A percentile compares a stretch with the other conserved stretches of the same genome.
These are phyloP conservation scores for Pseudolaguvia tuberculata DNA, from an alignment of 2,113 vertebrate species.

Conservation along the genomic window DNA sequence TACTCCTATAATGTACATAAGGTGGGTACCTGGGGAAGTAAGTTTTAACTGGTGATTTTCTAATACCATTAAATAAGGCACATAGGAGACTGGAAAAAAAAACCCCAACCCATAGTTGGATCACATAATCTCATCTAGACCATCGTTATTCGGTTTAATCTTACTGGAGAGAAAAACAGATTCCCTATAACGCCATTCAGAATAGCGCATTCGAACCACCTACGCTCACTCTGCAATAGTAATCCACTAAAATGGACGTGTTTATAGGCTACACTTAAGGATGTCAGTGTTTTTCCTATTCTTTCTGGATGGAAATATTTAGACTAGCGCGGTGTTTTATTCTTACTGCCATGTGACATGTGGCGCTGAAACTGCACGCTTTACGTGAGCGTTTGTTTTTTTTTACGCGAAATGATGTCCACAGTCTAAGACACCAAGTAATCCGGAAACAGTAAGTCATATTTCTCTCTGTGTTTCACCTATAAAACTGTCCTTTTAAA, in stretches of 20 bases:
- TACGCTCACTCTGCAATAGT: slow-evolving; percentile 14
- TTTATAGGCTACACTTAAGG: slow-evolving; percentile 2
- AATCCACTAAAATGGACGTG: background rate
- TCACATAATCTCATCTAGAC: too few species aligned
- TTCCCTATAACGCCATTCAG: slow-evolving; percentile 18
- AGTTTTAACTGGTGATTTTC: background rate
- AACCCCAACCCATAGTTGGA: background rate
- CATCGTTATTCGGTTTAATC: background rate
- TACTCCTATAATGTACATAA: too few species aligned
- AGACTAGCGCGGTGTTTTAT: background rate
- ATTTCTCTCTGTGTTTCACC: too few species aligned
- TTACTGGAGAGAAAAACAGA: background rate
- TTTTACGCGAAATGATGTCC: slow-evolving; percentile 10
- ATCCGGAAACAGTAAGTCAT: slow-evolving; percentile 27
- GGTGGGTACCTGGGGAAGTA: too few species aligned
- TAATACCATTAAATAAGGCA: background rate
- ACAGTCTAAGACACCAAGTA: slow-evolving; percentile 15
- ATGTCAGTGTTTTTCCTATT: background rate
- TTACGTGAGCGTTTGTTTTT: slow-evolving; percentile 6
- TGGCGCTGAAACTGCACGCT: slow-evolving; percentile 29
- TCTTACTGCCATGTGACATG: slow-evolving; percentile 31
- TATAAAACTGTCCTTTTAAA: too few species aligned
- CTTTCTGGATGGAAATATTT: background rate
- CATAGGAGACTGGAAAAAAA: background rate
- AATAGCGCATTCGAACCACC: slow-evolving; percentile 15